phyloP scores from a whole-genome alignment of 2,888 invertebrate species.

The Diarsia brunnea region DNA sequence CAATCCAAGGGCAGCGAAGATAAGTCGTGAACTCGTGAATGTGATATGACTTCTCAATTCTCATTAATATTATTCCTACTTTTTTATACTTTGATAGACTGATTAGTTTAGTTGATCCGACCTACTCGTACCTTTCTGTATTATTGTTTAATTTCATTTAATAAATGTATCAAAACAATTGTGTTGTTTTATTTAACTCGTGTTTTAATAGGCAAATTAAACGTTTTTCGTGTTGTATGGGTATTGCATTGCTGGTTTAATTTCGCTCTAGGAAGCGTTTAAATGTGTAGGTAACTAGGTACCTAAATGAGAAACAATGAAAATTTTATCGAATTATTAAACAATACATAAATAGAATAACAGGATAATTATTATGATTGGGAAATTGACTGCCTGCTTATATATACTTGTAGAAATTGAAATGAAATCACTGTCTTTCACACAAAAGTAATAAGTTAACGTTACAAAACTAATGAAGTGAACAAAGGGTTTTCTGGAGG shows the following conservation, averaged over 20 bases:
- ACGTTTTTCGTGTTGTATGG: background rate
- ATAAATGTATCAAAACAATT: slow-evolving; percentile 4
- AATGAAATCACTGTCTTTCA: too few relatives aligned
- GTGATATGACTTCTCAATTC: background rate
- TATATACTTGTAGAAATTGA: too few relatives aligned
- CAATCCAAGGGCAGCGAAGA: slow-evolving; percentile 50
- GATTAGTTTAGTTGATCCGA: slow-evolving; percentile 32
- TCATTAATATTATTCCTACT: background rate
- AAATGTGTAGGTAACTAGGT: background rate
- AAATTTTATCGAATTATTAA: background rate
- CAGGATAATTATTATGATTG: background rate
- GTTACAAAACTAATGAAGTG: too few relatives aligned
- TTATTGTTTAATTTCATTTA: slow-evolving; percentile 23
- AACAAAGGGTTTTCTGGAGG: too few relatives aligned
- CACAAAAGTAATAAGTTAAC: too few relatives aligned
- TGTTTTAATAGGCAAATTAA: background rate
- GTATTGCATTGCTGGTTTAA: background rate
- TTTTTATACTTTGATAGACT: slow-evolving; percentile 34
- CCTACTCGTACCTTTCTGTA: background rate
- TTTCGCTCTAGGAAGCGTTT: background rate
- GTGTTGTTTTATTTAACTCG: slow-evolving; percentile 2
- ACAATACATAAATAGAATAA: too few relatives aligned
- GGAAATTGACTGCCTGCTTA: too few relatives aligned
- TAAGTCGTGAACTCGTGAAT: slow-evolving; percentile 37
- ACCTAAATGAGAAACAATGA: background rate